Base-by-base conservation (phyloP, 1,140 invertebrate species). In the Himalopsyche phryganea region DNA sequence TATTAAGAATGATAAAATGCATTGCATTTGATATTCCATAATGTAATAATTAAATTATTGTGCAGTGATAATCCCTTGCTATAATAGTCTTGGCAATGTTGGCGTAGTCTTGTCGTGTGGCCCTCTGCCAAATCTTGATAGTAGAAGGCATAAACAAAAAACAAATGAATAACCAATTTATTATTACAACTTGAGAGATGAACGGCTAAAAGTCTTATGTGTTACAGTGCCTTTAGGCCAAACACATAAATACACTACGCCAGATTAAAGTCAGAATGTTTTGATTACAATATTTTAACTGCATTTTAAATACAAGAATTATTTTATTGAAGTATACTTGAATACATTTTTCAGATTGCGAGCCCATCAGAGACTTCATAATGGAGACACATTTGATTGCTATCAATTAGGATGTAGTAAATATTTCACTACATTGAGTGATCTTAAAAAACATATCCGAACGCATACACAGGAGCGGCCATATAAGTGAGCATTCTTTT, bases 381-480 rank as follows among this genome's bases (percentile, higher is more conserved):
- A 88, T 70, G 94, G 94, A 9, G 86, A 95, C 68, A 96, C 93
- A n/a, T 98, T 96, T 73, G 94, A 96, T 74, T 98, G 94, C 77
- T 82, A 86, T 67, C 79, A 86, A 56, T 80, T 83, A 66, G 88
- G 89, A 55, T 98, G 94, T 68, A 81, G 85, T 42, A 96, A 96
- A 75, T 91, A 86, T 74, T 98, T 98, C 73, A 97, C 94, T 6
- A 97, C 94, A 23, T 75, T 93, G 42, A 94, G 91, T 74, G 94
- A 96, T 77, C 80, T 96, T 63, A 90, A 93, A 74, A 97, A 96
- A 84, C 94, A 97, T 74, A 84, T 86, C 65, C 81, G 93, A 54
- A 94, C 91, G 40, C 93, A 97, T 67, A 95, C 93, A 49, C 89
- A 94, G 73, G 92, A 96, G 76, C 84, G 90, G 69, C 92, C 92